Evolutionary conservation across 2,888 invertebrate genomes (phyloP), one percentile per base, ranked within the genome.

Genomic region (Drosophila phalerata): DNA sequence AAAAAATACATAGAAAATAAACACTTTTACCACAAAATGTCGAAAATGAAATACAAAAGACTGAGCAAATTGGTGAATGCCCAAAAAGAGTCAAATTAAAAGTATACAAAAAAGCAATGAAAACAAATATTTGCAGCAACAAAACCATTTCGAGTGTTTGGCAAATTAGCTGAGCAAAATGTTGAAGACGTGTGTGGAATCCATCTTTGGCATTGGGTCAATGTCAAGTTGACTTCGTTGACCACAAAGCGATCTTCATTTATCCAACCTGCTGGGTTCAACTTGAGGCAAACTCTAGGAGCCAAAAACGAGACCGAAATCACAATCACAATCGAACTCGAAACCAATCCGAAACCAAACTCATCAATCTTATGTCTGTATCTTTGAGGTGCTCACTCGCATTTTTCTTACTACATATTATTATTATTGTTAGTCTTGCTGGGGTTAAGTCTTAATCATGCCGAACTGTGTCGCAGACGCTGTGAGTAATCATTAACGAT

Each of bases 131-230:
- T 52, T 52, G 55, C 61, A 40, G 51, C 51, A 49, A 28, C 63
- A 43, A 48, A 32, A 55, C 37, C 40, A 62, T 71, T 10, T 58
- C 48, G 47, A 75, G 75, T 70, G 58, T 42, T 66, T 37, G 28
- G 17, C 49, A 38, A 64, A 56, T 67, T 51, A 69, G 56, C 61
- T 32, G 37, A 34, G 53, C 63, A 37, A 73, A 78, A 76, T 11
- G 15, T 34, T 11, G 53, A 67, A 65, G 34, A 81, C 67, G 79
- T 84, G 79, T 72, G 19, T 69, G 64, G 79, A 68, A 61, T 82
- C 70, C 48, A 48, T 56, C 32, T 69, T 66, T 85, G 82, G 85
- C 84, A 83, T 85, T 84, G 83, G 84, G 84, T 84, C 84, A 84
- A 85, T 84, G 84, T 84, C 84, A 84, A 84, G 85, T 85, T 69